phyloP scores from a whole-genome alignment of 2,113 vertebrate species.

The Willisornis vidua region DNA sequence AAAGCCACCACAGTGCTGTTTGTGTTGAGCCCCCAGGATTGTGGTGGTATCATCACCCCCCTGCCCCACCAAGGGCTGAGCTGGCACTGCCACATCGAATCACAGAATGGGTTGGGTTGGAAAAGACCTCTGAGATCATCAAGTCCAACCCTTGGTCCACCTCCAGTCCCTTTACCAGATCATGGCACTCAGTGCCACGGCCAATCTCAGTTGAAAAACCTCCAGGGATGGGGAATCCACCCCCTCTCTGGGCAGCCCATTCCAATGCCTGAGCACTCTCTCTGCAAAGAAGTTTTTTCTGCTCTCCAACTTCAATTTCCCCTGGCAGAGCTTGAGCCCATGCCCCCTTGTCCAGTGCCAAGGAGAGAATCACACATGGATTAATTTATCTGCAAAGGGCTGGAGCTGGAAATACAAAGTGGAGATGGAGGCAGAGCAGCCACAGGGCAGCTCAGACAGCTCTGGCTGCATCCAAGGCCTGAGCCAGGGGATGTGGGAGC shows the following conservation, averaged over 20 bases:
- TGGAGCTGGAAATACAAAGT: accelerated
- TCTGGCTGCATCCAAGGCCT: background rate
- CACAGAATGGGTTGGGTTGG: too few relatives aligned
- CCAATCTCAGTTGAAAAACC: background rate
- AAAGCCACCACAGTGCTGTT: background rate
- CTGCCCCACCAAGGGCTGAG: background rate
- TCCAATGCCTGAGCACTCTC: too few relatives aligned
- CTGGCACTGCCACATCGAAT: too few relatives aligned
- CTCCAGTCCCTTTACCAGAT: too few relatives aligned
- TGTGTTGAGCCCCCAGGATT: background rate
- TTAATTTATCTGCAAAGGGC: background rate
- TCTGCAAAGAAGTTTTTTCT: too few relatives aligned
- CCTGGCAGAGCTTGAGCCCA: too few relatives aligned
- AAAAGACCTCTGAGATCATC: too few relatives aligned
- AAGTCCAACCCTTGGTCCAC: too few relatives aligned
- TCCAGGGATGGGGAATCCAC: too few relatives aligned
- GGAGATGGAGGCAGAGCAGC: background rate
- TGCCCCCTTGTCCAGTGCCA: background rate
- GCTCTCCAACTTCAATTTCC: too few relatives aligned
- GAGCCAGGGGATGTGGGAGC: background rate
- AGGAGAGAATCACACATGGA: accelerated
- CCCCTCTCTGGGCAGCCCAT: too few relatives aligned
- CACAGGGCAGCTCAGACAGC: background rate
- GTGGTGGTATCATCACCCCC: background rate
- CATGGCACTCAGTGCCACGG: background rate